Conservation (phyloP, 2,797 vertebrate species). For the Morelia viridis region DNA sequence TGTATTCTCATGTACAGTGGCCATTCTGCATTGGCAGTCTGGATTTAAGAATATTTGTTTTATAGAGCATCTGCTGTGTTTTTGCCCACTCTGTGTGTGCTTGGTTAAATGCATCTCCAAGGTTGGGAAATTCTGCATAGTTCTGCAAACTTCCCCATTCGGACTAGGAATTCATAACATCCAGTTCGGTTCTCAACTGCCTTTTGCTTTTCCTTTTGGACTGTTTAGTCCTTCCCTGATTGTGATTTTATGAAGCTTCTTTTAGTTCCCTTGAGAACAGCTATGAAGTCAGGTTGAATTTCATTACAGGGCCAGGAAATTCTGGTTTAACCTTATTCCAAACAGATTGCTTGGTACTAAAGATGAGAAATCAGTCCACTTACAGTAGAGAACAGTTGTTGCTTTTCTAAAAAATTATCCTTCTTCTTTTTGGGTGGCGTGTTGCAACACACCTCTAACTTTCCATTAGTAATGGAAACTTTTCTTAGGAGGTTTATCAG, state of each 20-base stretch:
- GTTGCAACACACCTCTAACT: not conserved
- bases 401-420: no score
- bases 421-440: no score
- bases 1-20: not conserved
- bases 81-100: no score
- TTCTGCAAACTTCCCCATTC: not conserved
- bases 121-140: not conserved
- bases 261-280: not conserved
- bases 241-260: not conserved
- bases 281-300: not conserved
- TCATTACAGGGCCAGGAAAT: not conserved
- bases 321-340: not conserved
- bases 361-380: not conserved
- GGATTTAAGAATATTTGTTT: not conserved
- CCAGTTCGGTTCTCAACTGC: not conserved
- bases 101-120: not conserved
- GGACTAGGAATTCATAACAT: not conserved
- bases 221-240: not conserved
- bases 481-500: not conserved
- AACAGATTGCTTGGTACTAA: no score
- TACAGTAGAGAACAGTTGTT: not conserved
- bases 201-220: not conserved
- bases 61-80: not conserved
- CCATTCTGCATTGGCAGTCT: not conserved
- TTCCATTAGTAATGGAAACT: conserved; percentile 7